phyloP scores from a whole-genome alignment of 2,113 vertebrate genomes.

The Equus quagga region DNA sequence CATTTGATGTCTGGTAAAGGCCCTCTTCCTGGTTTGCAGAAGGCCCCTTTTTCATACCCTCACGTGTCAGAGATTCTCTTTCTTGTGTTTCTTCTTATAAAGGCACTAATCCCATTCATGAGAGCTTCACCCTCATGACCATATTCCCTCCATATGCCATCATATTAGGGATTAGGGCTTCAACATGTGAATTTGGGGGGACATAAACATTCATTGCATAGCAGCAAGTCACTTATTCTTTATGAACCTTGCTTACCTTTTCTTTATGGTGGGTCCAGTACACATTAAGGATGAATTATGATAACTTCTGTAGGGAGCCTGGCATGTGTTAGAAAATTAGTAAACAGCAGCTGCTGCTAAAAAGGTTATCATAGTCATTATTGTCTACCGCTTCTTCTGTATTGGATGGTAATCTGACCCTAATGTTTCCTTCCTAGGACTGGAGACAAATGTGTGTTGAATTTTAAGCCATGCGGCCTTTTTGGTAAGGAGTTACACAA shows the following conservation, averaged over 20 bases:
- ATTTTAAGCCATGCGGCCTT: constrained; percentile 96
- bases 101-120: neutral
- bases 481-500: constrained; percentile 99
- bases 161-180: neutral
- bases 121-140: neutral
- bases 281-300: neutral
- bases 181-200: no score
- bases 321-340: neutral
- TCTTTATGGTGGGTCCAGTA: neutral
- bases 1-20: neutral
- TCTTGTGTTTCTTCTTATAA: neutral
- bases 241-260: accelerated
- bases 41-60: neutral
- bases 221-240: neutral
- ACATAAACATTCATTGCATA: neutral
- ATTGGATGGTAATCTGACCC: constrained; percentile 37
- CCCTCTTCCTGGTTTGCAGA: neutral
- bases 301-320: neutral
- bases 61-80: no score
- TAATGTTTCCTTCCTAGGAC: constrained; percentile 89
- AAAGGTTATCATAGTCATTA: neutral
- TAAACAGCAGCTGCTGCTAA: neutral
- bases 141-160: neutral
- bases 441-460: constrained; percentile 95
- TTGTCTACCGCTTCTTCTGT: neutral